Conservation (phyloP, 2,888 invertebrate species). For the Caenorhabditis japonica region DNA sequence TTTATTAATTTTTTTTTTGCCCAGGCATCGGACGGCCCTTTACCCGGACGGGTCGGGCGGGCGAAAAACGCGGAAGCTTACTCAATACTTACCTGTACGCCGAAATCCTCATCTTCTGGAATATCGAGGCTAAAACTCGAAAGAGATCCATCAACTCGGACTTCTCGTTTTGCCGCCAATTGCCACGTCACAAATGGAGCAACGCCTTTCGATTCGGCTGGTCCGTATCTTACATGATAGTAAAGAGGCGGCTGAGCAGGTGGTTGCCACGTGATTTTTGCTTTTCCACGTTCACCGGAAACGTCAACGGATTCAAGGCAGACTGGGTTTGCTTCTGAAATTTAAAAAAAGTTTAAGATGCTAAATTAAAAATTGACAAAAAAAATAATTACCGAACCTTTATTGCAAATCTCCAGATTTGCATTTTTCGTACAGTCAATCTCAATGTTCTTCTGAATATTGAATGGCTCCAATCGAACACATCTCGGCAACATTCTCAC, state of each 20-base stretch:
- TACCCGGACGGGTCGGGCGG: no score
- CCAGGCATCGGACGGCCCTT: no score
- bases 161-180: conserved; percentile 64
- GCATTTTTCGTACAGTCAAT: conserved; percentile 72
- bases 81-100: conserved; percentile 61
- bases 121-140: conserved; percentile 62
- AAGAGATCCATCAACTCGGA: conserved; percentile 67
- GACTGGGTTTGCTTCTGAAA: conserved; percentile 58
- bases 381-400: conserved; percentile 43
- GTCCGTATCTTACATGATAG: conserved; percentile 70
- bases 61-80: background rate
- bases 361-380: background rate
- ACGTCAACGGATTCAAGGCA: conserved; percentile 66
- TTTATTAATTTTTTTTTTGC: no score
- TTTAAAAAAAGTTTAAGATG: background rate
- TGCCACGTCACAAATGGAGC: conserved; percentile 68
- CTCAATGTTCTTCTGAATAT: conserved; percentile 72
- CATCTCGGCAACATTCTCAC: conserved; percentile 70
- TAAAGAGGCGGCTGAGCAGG: conserved; percentile 63
- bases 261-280: conserved; percentile 63
- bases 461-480: conserved; percentile 68
- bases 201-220: conserved; percentile 64
- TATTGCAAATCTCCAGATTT: conserved; percentile 63
- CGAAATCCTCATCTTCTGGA: conserved; percentile 67
- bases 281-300: conserved; percentile 64